Base-by-base conservation (phyloP, 2,888 invertebrate genomes). In the Tolmerus cingulatus region DNA sequence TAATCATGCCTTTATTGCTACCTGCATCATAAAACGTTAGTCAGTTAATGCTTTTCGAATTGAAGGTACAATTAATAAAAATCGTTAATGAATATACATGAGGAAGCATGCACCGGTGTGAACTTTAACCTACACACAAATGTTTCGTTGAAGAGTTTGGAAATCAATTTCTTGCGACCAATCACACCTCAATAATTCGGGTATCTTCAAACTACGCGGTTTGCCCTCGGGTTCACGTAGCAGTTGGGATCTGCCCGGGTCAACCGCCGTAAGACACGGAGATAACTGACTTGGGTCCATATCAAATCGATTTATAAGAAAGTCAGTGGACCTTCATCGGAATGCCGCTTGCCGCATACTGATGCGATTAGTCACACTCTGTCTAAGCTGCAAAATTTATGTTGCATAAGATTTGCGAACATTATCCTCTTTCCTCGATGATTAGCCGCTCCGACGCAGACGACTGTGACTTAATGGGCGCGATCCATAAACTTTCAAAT, bases 401-500 rank as follows among this genome's bases (percentile, higher is more conserved):
- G 23, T 79, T 79, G 51, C 51, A 79, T 51, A 79, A 79, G 14
- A 46, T 3, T n/a, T 51, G 79, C 23, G 27, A 46, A 79, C 66
- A 66, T 27, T 46, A 2, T 30, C 79, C 79, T 79, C 79, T 79
- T 79, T 79, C 79, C 14, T 78, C 78, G 43, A 46, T 30, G 40
- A 30, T 51, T 79, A 27, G 46, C 51, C 9, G 79, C 27, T 23
- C 46, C 27, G 66, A 66, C 12, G 23, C 66, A 66, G 66, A 66
- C 66, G 66, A 66, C 66, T 23, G 43, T 51, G 16, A 27, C 55
- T 51, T 40, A 40, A 46, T 79, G 79, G 51, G 30, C 51, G 79
- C 79, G 51, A 79, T 51, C 79, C 79, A 79, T 79, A 51, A 79
- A 79, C 79, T 79, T 79, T 79, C 51, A 79, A 79, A 79, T 79